Evolutionary conservation across 2,888 invertebrate genomes (phyloP).

Genomic region (Nomada goodeniana): DNA sequence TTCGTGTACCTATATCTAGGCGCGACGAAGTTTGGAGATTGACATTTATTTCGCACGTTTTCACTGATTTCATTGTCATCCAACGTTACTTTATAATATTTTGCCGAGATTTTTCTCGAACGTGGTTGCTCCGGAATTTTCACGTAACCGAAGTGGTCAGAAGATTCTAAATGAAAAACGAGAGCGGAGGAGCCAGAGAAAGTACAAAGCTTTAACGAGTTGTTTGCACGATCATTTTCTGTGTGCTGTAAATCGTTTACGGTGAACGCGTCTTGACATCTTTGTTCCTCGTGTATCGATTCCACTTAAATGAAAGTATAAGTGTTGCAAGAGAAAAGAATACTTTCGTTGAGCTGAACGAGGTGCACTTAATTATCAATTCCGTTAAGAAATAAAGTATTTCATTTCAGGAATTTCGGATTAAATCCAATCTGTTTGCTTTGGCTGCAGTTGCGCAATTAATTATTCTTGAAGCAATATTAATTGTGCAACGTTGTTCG

Average conservation of each 20-base stretch:
- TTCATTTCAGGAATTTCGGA: neutral
- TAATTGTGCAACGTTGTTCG: neutral
- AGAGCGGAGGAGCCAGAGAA: slow-evolving; percentile 33
- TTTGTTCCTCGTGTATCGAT: slow-evolving; percentile 13
- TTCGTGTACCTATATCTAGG: neutral
- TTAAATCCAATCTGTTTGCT: neutral
- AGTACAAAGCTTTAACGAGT: slow-evolving; percentile 43
- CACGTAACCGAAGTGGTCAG: neutral
- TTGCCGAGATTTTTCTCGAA: neutral
- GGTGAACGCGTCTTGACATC: slow-evolving; percentile 25
- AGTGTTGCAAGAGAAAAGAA: slow-evolving; percentile 9
- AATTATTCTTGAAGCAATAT: neutral
- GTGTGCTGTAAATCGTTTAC: slow-evolving; percentile 35
- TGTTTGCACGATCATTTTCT: slow-evolving; percentile 37
- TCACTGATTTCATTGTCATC: neutral
- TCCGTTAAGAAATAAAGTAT: neutral
- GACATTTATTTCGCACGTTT: neutral
- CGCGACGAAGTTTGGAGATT: neutral
- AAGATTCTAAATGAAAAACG: slow-evolving; percentile 5
- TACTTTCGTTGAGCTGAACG: neutral
- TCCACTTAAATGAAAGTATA: slow-evolving; percentile 27
- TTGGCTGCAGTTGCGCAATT: neutral
- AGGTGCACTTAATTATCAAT: neutral
- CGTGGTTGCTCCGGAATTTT: neutral
- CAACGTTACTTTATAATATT: slow-evolving; percentile 11